A percentile compares a stretch with the other conserved stretches of the same genome.
phyloP scores from a whole-genome alignment of 2,888 invertebrate species.

The Pachydiplax longipennis region DNA sequence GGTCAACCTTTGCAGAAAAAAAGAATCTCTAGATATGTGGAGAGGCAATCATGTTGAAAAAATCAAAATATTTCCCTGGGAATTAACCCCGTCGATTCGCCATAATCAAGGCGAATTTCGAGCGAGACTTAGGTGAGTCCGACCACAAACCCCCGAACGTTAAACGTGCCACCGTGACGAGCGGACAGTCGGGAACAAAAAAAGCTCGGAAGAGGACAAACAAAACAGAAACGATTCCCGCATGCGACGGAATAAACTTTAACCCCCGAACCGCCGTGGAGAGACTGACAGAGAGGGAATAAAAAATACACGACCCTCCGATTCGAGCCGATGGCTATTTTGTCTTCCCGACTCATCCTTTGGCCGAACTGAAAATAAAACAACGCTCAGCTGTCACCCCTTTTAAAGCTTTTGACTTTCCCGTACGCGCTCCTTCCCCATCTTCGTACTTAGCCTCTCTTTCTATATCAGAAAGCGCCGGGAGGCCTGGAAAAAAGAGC shows the following conservation, averaged over 20 bases:
- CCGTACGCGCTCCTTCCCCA: neutral
- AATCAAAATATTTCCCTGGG: too few species aligned
- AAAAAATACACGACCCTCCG: neutral
- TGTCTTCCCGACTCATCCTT: neutral
- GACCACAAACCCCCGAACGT: too few species aligned
- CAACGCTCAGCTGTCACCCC: conserved; percentile 4
- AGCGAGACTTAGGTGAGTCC: too few species aligned
- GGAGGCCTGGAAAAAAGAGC: neutral
- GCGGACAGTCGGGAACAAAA: neutral
- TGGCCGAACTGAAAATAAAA: neutral
- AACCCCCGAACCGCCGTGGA: neutral
- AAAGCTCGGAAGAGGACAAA: neutral
- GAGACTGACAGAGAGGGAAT: neutral
- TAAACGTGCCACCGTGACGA: too few species aligned
- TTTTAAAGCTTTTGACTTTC: neutral
- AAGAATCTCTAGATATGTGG: too few species aligned
- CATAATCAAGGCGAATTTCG: too few species aligned
- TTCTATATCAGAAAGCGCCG: neutral
- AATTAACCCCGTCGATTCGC: too few species aligned
- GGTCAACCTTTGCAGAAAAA: too few species aligned
- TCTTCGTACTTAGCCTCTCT: neutral
- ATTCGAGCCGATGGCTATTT: neutral
- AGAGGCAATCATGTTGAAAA: too few species aligned
- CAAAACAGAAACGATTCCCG: neutral
- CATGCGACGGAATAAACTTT: neutral